These are phyloP conservation scores for Asteroscopus sphinx DNA, from an alignment of 2,888 invertebrate species.

Conservation along the genomic window DNA sequence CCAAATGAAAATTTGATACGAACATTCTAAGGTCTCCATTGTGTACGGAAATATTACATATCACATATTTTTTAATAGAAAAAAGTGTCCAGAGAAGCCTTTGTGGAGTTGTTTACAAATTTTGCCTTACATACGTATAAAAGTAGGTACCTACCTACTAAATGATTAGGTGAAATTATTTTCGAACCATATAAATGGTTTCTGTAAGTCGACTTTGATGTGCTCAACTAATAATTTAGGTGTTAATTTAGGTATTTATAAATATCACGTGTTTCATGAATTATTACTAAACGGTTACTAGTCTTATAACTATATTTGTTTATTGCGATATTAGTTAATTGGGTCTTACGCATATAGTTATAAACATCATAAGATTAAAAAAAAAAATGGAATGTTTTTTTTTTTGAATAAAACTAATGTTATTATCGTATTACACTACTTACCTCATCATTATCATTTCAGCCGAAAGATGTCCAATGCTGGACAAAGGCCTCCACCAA, in stretches of 20 bases:
- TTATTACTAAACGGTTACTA: constrained; percentile 2
- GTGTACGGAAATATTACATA: background rate
- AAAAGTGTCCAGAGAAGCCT: constrained; percentile 14
- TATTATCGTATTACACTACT: too few species aligned
- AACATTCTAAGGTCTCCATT: background rate
- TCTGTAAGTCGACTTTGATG: constrained; percentile 10
- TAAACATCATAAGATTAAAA: too few species aligned
- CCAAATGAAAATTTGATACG: too few species aligned
- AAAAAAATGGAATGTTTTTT: too few species aligned
- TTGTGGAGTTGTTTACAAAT: constrained; percentile 15
- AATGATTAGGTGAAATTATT: constrained; percentile 15
- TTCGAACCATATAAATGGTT: constrained; percentile 7
- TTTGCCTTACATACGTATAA: constrained; percentile 5
- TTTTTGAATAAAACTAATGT: too few species aligned
- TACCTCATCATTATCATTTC: too few species aligned
- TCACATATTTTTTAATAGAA: constrained; percentile 2
- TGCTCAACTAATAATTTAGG: constrained; percentile 11
- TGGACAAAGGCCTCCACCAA: too few species aligned
- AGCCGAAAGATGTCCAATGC: too few species aligned
- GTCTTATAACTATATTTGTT: constrained; percentile 10
- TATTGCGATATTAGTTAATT: constrained; percentile 15
- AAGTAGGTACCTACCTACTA: background rate
- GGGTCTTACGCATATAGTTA: background rate
- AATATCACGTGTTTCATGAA: constrained; percentile 1
- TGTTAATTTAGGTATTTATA: constrained; percentile 11